Percentiles rank a stretch among this genome's conserved stretches.
Conservation (phyloP, 2,888 invertebrate genomes). For the Andrena marginata region DNA sequence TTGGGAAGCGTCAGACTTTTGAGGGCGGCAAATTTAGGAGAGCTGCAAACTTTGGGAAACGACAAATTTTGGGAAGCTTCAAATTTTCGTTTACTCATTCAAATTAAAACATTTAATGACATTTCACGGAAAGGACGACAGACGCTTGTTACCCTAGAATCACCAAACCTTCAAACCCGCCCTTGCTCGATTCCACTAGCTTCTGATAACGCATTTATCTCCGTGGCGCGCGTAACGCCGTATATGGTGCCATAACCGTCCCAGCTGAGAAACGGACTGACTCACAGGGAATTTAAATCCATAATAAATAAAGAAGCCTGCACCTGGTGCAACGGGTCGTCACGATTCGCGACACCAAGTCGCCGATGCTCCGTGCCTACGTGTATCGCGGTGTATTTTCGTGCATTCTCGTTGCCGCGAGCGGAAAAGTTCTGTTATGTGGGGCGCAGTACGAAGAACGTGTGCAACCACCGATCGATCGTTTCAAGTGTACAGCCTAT, state of each 20-base stretch:
- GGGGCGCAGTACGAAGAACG: constrained; percentile 15
- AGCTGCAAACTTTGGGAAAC: too few relatives aligned
- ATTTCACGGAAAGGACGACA: too few relatives aligned
- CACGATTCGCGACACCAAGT: background rate
- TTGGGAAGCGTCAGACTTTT: too few relatives aligned
- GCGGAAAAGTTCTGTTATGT: background rate
- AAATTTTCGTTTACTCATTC: too few relatives aligned
- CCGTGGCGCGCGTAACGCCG: too few relatives aligned
- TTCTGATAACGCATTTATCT: background rate
- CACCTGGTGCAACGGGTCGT: constrained; percentile 21
- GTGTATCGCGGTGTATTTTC: background rate
- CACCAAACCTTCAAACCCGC: too few relatives aligned
- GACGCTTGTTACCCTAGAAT: too few relatives aligned
- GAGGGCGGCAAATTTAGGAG: too few relatives aligned
- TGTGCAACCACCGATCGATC: constrained; percentile 15
- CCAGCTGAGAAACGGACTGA: constrained; percentile 27
- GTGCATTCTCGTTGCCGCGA: background rate
- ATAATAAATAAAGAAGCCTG: constrained; percentile 1
- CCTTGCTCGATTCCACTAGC: background rate
- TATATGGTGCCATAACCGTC: background rate
- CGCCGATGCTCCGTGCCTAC: background rate
- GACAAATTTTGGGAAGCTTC: too few relatives aligned
- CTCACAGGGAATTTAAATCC: constrained; percentile 39
- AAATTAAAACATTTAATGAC: too few relatives aligned
- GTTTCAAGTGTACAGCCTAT: constrained; percentile 38